Percentiles rank a stretch among this genome's conserved stretches.
phyloP scores from a whole-genome alignment of 2,888 invertebrate genomes.

The Cotesia congregata region DNA sequence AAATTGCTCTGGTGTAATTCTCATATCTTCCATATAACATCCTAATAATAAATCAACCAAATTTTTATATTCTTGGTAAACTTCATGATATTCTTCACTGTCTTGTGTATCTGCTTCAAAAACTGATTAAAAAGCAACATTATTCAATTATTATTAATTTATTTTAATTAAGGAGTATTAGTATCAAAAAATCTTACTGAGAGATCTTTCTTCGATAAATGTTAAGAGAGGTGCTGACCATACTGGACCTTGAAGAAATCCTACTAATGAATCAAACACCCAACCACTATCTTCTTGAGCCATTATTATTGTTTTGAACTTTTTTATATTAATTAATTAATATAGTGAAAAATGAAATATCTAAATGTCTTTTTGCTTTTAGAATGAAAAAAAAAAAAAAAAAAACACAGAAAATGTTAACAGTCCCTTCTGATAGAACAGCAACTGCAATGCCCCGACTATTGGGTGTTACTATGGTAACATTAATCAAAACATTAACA shows the following conservation, averaged over 20 bases:
- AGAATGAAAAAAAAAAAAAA: conserved; percentile 26
- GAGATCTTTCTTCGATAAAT: conserved; percentile 92
- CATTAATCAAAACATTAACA: conserved; percentile 48
- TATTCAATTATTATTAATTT: conserved; percentile 10
- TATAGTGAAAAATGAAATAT: background rate
- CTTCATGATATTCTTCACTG: conserved; percentile 81
- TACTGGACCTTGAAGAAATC: conserved; percentile 91
- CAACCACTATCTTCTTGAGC: conserved; percentile 80
- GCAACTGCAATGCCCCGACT: too few relatives aligned
- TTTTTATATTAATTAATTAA: background rate
- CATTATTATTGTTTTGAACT: conserved; percentile 43
- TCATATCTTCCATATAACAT: conserved; percentile 93
- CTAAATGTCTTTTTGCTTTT: background rate
- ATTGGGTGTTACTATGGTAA: conserved; percentile 51
- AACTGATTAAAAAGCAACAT: conserved; percentile 73
- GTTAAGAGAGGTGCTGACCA: conserved; percentile 93
- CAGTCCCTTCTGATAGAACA: conserved; percentile 27
- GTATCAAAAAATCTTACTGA: conserved; percentile 75
- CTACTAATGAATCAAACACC: conserved; percentile 93
- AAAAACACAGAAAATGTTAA: conserved; percentile 29
- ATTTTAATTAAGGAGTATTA: background rate
- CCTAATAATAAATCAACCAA: conserved; percentile 92
- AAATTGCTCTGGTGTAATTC: conserved; percentile 89
- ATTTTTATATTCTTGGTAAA: conserved; percentile 90
- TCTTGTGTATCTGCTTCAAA: conserved; percentile 86